Base-by-base conservation (phyloP, 2,113 vertebrate species). In the Globicephala melas region DNA sequence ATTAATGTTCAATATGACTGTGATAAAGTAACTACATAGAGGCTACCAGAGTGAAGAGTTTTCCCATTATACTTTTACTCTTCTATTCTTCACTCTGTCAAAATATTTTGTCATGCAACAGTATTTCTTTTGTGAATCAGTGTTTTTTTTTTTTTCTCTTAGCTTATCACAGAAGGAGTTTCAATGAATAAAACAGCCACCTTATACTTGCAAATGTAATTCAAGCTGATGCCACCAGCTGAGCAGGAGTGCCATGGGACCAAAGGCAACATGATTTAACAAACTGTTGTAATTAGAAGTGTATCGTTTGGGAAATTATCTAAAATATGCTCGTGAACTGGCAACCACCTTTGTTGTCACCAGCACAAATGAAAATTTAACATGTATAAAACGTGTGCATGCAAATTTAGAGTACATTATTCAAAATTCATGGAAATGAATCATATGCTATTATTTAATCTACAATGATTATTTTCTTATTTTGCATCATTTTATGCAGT, bases 211-310 rank as follows among this genome's bases (percentile, higher is more conserved):
- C 65, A 96, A 96, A 74, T 80, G 62, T 74, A 70, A 94, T 96
- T 85, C 62, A 93, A 95, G 65, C 91, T 90, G 21, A 11, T 79
- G 62, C 38, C 73, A 92, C 80, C 6, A 3, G 23, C 65, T 83
- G 20, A 55, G 53, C 77, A 47, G 2, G 0, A 44, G 1, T 38
- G 14, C 21, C 82, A 33, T 4, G 63, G 65, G 88, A 97, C 68
- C 36, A 58, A 88, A 26, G 0, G 47, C 53, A 44, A 74, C 50
- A 95, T 63, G 89, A 53, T 93, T 95, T 88, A 96, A 94, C 74
- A 65, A 89, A 94, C 50, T 77, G 47, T 63, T 94, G 73, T 92
- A 94, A 95, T 97, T 97, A 97, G 62, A 91, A 96, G 58, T 62
- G 62, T 15, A 80, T 95, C 77, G 9, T 28, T 93, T 0, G 14